Base-by-base conservation (phyloP, 1,140 invertebrate species). In the Lasioglossum baleicum region DNA sequence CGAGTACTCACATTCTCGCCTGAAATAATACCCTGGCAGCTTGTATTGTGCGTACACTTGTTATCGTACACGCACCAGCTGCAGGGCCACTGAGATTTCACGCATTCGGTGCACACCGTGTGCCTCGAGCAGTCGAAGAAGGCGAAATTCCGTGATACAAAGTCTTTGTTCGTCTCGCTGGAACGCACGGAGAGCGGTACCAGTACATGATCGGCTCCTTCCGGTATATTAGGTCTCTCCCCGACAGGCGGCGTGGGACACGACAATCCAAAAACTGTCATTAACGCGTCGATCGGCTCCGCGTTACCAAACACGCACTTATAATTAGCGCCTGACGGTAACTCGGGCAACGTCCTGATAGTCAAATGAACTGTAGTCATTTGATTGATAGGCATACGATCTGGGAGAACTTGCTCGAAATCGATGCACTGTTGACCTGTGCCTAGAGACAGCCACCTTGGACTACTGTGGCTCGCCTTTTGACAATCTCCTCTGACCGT, bases 51-150 rank as follows among this genome's bases (percentile, higher is more conserved):
- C 1, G 97, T 97, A 91, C 98, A 99, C 88, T 96, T 96, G 91
- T 99, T 99, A 87, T 98, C 97, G 90, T 98, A 98, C 69, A 99
- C 96, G 93, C 98, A 99, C 98, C 98, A 99, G 89, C 97, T 98
- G 89, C 98, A 99, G 4, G 96, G 96, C 98, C 98, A 99, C 83
- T 97, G 95, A 72, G 97, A 97, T 87, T 95, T 95, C 7, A 98
- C 97, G 92, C 98, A 99, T 53, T 96, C 95, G 63, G 95, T 95
- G 91, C 98, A 98, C 84, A 96, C 97, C 15, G 94, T 95, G 91
- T 99, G 98, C 75, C 96, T 95, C 10, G 96, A 96, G 90, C 98
- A 99, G 92, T 99, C 98, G 92, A 97, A 99, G 91, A 97, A 99
- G 17, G 97, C 97, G 92, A 99, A 99, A 91, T 96, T 96, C 69